Conservation (phyloP, 2,113 vertebrate species). For the Antechinus flavipes region DNA sequence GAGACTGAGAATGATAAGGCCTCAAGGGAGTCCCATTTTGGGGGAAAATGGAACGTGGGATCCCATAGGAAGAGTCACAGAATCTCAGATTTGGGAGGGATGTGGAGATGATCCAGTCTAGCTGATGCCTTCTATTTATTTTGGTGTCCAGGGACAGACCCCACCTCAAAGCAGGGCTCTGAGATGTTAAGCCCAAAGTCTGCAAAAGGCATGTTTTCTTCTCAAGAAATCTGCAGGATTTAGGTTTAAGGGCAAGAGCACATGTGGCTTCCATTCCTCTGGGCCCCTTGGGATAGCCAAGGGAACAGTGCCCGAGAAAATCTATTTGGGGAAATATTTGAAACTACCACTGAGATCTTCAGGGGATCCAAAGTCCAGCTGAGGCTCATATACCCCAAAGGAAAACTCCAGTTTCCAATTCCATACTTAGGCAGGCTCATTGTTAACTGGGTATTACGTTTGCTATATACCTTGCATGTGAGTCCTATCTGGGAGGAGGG, state of each 20-base stretch:
- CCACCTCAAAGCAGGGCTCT: not conserved
- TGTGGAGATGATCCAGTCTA: not conserved
- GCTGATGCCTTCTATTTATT: not conserved
- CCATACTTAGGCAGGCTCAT: not conserved
- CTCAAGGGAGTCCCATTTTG: not conserved
- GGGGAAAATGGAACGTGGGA: not conserved
- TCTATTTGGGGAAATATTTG: constrained; percentile 5
- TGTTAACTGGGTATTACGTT: not conserved
- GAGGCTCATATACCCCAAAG: not conserved
- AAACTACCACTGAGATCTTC: not conserved
- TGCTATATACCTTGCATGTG: not conserved
- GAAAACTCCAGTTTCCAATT: not conserved
- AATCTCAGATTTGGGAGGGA: not conserved
- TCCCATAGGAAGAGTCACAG: not conserved
- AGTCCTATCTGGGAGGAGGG: not conserved
- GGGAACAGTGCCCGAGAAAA: not conserved
- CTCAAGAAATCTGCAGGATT: not conserved
- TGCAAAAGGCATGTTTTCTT: not conserved
- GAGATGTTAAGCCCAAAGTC: not conserved
- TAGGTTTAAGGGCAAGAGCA: not conserved
- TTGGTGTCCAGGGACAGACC: not conserved
- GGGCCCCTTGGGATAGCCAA: not conserved
- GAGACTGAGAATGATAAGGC: not conserved
- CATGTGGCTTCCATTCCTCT: not conserved
- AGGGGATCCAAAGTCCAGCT: not conserved